Base-by-base conservation (phyloP, 1,140 invertebrate species). In the Drosophila elegans region DNA sequence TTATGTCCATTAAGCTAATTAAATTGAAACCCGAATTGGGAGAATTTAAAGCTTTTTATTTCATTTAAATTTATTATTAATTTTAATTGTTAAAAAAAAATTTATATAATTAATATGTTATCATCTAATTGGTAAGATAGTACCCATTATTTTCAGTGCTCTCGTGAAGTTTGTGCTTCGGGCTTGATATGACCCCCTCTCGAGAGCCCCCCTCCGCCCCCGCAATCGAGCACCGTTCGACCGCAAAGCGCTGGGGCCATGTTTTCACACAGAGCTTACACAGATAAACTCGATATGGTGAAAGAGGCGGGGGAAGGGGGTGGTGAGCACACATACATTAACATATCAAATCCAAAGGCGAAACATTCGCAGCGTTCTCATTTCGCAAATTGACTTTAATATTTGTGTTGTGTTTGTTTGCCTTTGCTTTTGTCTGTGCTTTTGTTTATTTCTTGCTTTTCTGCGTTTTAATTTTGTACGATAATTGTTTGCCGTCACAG, bases 261-360 rank as follows among this genome's bases (percentile, higher is more conserved):
- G 84, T 89, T 89, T 89, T 89, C 84, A 90, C 85, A 89, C 84
- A 89, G 80, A 88, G 84, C 84, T 89, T 88, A 88, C 84, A 88
- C 73, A 76, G 72, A 74, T 74, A 75, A 71, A 66, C 73, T 57
- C 77, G 46, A 63, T 59, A 10, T 7, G 25, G 29, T 0, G 27
- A 5, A 42, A 38, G 41, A 42, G 42, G 21, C 9, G n/a, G 29
- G 27, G 12, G 45, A 3, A 46, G 44, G 56, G 21, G 32, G 44
- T 11, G 48, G 52, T 53, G 38, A 27, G 57, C 29, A 55, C 55
- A 68, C 68, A 79, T 61, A 80, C 81, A 88, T 88, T 88, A 88
- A 89, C 84, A 89, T 89, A 89, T 89, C 80, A 89, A 89, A 84
- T 76, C 69, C 54, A 76, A 66, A 75, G 74, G 73, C 73, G 73